A percentile compares a stretch with the other conserved stretches of the same genome.
These are phyloP conservation scores for Oreocharis arfaki DNA, from an alignment of 2,113 vertebrate species.

Conservation along the genomic window DNA sequence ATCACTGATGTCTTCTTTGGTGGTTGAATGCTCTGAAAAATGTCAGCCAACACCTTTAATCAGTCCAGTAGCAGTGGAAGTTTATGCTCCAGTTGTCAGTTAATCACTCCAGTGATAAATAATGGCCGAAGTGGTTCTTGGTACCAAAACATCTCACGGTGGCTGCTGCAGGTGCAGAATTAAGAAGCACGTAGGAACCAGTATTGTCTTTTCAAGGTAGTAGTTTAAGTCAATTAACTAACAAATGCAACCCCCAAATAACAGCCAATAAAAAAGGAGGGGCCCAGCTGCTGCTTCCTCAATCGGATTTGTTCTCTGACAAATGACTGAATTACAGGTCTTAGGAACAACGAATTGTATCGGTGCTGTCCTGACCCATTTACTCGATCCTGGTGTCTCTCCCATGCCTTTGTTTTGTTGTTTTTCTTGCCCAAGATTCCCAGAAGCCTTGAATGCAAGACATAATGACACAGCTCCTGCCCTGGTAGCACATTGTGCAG, in stretches of 20 bases:
- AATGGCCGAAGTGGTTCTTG: not conserved
- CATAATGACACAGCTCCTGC: slow-evolving; percentile 42
- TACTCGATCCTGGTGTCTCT: slow-evolving; percentile 17
- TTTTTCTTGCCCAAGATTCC: slow-evolving; percentile 40
- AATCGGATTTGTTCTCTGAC: slow-evolving; percentile 35
- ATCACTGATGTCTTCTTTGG: not conserved
- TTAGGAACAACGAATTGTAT: not conserved
- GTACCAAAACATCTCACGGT: not conserved
- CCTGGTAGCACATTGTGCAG: slow-evolving; percentile 27
- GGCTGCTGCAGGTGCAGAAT: not conserved
- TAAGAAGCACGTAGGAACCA: not conserved
- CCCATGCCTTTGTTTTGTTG: slow-evolving; percentile 46
- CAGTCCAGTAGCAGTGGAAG: not conserved
- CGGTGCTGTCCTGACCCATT: slow-evolving; percentile 15
- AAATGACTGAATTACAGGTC: slow-evolving; percentile 22
- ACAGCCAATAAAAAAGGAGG: slow-evolving; percentile 21
- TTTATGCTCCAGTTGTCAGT: not conserved
- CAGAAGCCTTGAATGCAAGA: slow-evolving; percentile 33
- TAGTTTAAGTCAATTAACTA: slow-evolving; percentile 7
- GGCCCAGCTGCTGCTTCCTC: not conserved
- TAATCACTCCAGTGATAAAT: not conserved
- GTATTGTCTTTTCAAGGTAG: not conserved
- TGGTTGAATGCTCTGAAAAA: not conserved
- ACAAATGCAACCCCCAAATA: not conserved
- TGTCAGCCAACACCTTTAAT: not conserved